A percentile compares a stretch with the other conserved stretches of the same genome.
Conservation (phyloP, 1,140 invertebrate genomes). For the Lutraria rhynchaena region DNA sequence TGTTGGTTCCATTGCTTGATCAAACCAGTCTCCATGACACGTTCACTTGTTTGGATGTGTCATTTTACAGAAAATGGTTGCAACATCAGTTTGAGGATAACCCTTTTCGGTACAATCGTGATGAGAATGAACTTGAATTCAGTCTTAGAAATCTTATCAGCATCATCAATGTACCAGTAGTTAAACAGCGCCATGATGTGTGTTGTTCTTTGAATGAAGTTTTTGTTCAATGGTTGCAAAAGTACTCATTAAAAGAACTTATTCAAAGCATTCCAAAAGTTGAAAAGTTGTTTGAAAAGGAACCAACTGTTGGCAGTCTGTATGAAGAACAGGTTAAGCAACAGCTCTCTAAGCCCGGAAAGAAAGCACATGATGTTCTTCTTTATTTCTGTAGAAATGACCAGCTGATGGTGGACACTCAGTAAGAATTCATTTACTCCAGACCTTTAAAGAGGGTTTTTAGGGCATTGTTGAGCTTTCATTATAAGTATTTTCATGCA, state of each 20-base stretch:
- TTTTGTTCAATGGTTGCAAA: background rate
- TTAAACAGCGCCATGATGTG: background rate
- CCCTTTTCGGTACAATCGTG: background rate
- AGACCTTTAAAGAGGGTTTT: too few species aligned
- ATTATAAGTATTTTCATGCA: too few species aligned
- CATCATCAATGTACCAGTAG: background rate
- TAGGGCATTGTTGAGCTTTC: too few species aligned
- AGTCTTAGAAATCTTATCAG: background rate
- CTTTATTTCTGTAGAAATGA: background rate
- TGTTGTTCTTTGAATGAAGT: background rate
- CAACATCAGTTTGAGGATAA: background rate
- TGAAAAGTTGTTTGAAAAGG: background rate
- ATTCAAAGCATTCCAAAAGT: background rate
- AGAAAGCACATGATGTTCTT: background rate
- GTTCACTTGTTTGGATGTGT: background rate
- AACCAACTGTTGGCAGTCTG: background rate
- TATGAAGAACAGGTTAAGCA: conserved; percentile 8
- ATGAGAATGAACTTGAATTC: background rate
- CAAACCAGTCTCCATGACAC: background rate
- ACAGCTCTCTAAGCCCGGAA: background rate
- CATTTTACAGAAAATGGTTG: background rate
- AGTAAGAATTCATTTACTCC: too few species aligned
- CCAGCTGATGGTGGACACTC: background rate
- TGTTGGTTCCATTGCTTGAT: background rate
- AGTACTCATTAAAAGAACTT: background rate